Base-by-base conservation (phyloP, 2,888 invertebrate species). In the Agonopterix arenella region DNA sequence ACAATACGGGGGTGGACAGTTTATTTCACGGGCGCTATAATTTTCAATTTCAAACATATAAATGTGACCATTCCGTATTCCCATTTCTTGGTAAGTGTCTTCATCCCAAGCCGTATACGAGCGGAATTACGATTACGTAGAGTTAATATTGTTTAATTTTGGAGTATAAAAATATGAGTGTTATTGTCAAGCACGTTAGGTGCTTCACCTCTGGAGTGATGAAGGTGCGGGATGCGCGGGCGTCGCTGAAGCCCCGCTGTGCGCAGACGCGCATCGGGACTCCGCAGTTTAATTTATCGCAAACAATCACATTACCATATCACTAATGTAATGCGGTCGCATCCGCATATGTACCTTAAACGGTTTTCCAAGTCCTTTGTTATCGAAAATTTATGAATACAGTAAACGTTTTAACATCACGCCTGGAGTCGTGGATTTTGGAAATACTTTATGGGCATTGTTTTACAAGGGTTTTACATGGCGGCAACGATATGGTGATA, bases 281-380 rank as follows among this genome's bases (percentile, higher is more conserved):
- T 70, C 70, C 62, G 70, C 73, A 68, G 72, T 78, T 80, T 84
- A 86, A 88, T 88, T 84, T 84, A 84, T 84, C 77, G 79, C 75
- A 69, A 80, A 86, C 85, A 86, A 84, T 83, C 84, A 83, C 85
- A 88, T 89, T 88, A 89, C 83, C 86, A 88, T 88, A 88, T 83
- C 82, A 83, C 82, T 82, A 84, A 84, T 80, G 81, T 81, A 81
- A 86, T 78, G 80, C 80, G 76, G 74, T 70, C 75, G 79, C 76
- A 83, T 80, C 79, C 76, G 76, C 66, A 73, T 78, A 74, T 84
- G 76, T 68, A 66, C 82, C 84, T 84, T 86, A 86, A 86, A 86
- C 80, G 84, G 80, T 81, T 78, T 80, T 78, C 77, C 76, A 75
- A 80, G 70, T 74, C 85, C 80, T 86, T 89, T 89, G 88, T 88